phyloP scores from a whole-genome alignment of 2,113 vertebrate genomes.

The Aptenodytes forsteri region DNA sequence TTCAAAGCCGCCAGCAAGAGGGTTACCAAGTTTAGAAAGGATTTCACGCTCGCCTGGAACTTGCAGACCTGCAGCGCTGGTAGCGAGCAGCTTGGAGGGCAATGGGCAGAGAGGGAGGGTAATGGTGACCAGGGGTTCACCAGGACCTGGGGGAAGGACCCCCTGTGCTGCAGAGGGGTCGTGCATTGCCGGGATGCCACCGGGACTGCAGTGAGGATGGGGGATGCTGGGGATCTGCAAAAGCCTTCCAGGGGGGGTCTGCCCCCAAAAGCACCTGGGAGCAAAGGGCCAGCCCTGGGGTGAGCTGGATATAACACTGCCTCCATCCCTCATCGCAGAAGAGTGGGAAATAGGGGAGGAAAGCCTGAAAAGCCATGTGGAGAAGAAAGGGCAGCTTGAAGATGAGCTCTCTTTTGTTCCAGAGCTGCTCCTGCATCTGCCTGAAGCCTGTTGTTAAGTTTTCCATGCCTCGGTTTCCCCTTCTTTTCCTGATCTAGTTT shows the following conservation, averaged over 20 bases:
- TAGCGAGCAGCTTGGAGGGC: not conserved
- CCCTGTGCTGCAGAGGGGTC: fast-evolving
- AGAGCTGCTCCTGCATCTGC: not conserved
- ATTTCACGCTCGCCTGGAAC: constrained; percentile 17
- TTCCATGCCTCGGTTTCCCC: not conserved
- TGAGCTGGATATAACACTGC: not conserved
- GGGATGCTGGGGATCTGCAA: not conserved
- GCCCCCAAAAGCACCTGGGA: not conserved
- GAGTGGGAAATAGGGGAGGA: not conserved
- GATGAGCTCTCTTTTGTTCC: not conserved
- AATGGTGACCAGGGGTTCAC: not conserved
- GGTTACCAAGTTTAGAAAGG: constrained; percentile 58
- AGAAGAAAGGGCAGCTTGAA: not conserved
- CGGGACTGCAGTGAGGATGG: fast-evolving
- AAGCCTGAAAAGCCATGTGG: not conserved
- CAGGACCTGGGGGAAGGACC: not conserved
- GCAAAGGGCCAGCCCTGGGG: not conserved
- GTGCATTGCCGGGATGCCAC: no score
- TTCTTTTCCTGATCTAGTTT: not conserved
- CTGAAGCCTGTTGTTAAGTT: fast-evolving
- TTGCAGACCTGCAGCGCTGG: not conserved
- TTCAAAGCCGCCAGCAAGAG: not conserved
- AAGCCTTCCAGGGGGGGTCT: fast-evolving
- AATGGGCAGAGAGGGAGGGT: not conserved
- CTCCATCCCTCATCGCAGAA: not conserved